A percentile compares a stretch with the other conserved stretches of the same genome.
Conservation (phyloP, 2,113 vertebrate species). For the Gadus chalcogrammus region DNA sequence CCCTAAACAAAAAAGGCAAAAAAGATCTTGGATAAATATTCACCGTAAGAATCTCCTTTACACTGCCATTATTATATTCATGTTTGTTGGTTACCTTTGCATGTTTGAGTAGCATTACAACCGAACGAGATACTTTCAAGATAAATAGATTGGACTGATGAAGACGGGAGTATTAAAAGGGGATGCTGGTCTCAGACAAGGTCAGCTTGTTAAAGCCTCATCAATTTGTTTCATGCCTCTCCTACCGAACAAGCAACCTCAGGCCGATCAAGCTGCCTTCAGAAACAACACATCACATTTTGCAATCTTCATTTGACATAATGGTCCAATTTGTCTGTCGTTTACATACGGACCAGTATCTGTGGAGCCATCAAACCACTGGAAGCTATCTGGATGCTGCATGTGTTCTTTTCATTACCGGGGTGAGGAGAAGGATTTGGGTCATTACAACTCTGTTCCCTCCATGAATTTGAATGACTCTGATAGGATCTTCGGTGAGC, state of each 20-base stretch:
- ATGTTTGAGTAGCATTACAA: too few relatives aligned
- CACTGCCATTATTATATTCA: too few relatives aligned
- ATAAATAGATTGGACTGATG: background rate
- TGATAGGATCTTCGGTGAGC: slow-evolving; percentile 62
- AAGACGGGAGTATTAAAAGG: background rate
- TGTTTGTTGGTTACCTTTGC: too few relatives aligned
- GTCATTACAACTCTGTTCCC: slow-evolving; percentile 55
- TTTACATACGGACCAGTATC: slow-evolving; percentile 60
- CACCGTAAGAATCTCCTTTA: too few relatives aligned
- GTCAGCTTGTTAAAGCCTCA: slow-evolving; percentile 51
- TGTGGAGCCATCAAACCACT: slow-evolving; percentile 59
- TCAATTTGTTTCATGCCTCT: slow-evolving; percentile 49
- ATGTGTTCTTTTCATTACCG: slow-evolving; percentile 59
- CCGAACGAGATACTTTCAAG: too few relatives aligned
- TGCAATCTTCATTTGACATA: slow-evolving; percentile 59
- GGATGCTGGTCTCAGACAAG: slow-evolving; percentile 34
- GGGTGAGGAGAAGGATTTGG: slow-evolving; percentile 59
- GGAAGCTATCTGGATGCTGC: slow-evolving; percentile 58
- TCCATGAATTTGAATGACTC: slow-evolving; percentile 66
- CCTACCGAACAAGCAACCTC: slow-evolving; percentile 54
- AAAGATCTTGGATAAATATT: too few relatives aligned
- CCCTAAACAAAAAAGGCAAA: too few relatives aligned
- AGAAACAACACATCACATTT: slow-evolving; percentile 53
- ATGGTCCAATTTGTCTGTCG: slow-evolving; percentile 66
- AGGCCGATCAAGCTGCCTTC: slow-evolving; percentile 41